A percentile compares a stretch with the other conserved stretches of the same genome.
Evolutionary conservation across 1,140 invertebrate genomes (phyloP).

Genomic region (Drosophila pseudoananassae): DNA sequence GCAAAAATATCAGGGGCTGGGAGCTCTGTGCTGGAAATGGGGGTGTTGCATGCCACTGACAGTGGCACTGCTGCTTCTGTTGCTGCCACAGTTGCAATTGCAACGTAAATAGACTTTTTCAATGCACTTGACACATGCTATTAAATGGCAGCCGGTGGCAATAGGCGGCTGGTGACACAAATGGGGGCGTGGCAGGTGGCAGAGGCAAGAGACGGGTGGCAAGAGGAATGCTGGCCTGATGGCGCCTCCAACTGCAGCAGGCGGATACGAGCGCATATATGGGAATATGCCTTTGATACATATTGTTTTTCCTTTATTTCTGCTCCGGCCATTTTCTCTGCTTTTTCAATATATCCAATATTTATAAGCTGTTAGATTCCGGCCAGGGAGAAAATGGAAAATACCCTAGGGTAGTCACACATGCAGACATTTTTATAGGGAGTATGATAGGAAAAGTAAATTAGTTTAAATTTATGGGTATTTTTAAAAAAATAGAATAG

Average conservation of each 20-base stretch:
- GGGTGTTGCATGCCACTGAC: conserved; percentile 15
- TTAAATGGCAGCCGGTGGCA: conserved; percentile 68
- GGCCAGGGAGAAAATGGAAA: conserved; percentile 6
- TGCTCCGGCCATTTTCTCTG: conserved; percentile 41
- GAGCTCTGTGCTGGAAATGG: neutral
- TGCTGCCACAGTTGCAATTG: conserved; percentile 71
- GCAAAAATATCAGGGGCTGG: too few species aligned
- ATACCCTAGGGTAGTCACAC: conserved; percentile 3
- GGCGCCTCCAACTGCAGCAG: too few species aligned
- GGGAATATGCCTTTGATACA: conserved; percentile 34
- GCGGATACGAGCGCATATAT: conserved; percentile 2
- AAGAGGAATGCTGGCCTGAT: too few species aligned
- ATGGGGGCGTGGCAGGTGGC: neutral
- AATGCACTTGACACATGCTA: conserved; percentile 82
- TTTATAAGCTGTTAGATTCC: conserved; percentile 68
- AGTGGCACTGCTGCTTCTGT: conserved; percentile 16
- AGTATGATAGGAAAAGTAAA: neutral
- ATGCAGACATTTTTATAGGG: neutral
- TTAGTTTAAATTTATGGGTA: too few species aligned
- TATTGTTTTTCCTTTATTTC: conserved; percentile 30
- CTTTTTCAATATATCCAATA: conserved; percentile 60
- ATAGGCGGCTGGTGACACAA: conserved; percentile 1
- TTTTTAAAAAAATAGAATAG: too few species aligned
- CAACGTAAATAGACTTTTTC: conserved; percentile 81
- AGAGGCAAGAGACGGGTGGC: neutral